Conservation (phyloP, 2,113 vertebrate genomes). For the Trogon surrucura region DNA sequence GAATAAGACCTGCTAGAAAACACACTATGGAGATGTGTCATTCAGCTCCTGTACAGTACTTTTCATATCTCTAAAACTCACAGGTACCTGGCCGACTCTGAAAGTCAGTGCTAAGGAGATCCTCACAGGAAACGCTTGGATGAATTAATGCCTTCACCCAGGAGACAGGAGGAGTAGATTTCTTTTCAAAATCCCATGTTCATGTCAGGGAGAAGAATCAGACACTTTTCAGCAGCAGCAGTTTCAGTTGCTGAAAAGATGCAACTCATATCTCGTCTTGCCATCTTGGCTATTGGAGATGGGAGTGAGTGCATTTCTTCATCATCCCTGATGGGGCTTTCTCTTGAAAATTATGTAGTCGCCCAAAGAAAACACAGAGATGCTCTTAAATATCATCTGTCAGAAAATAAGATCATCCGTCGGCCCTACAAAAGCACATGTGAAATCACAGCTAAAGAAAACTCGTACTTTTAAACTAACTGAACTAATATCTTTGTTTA, state of each 20-base stretch:
- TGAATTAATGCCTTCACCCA: not conserved
- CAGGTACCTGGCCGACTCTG: not conserved
- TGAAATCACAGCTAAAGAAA: conserved; percentile 24
- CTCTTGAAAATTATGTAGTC: conserved; percentile 1
- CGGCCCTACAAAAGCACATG: not conserved
- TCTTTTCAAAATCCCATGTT: not conserved
- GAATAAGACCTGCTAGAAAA: not conserved
- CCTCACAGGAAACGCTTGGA: not conserved
- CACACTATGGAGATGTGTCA: not conserved
- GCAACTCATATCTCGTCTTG: not conserved
- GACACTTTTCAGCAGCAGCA: not conserved
- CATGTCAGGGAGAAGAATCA: not conserved
- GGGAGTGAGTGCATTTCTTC: not conserved
- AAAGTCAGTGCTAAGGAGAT: not conserved
- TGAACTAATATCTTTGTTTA: conserved; percentile 66
- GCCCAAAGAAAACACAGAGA: conserved; percentile 55
- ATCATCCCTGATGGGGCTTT: not conserved
- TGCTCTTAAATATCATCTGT: not conserved
- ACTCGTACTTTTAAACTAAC: conserved; percentile 38
- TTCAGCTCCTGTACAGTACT: not conserved
- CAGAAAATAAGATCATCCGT: conserved; percentile 6
- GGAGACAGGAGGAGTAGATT: not conserved
- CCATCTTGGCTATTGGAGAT: not conserved
- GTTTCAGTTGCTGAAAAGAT: not conserved
- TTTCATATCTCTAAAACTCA: not conserved